Evolutionary conservation across 1,140 invertebrate species (phyloP).

Genomic region (Tetraneura akinire): DNA sequence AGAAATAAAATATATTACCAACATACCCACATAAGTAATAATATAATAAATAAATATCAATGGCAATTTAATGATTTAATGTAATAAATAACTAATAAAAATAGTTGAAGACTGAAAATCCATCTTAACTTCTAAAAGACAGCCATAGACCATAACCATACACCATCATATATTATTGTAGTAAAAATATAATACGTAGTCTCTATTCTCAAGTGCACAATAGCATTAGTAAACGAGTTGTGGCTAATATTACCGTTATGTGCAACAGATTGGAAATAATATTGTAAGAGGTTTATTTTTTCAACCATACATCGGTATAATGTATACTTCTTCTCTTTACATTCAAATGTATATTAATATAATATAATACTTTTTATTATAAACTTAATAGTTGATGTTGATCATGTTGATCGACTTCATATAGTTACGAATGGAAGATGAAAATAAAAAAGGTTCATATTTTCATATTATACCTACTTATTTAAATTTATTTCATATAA

Average conservation of each 20-base stretch:
- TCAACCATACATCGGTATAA: not conserved
- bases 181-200: no score
- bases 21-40: no score
- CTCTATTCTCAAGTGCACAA: not conserved
- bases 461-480: no score
- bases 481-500: no score
- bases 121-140: not conserved
- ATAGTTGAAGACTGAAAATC: conserved; percentile 15
- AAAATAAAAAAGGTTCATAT: no score
- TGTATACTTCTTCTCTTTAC: not conserved
- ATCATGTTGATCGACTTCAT: no score
- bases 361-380: no score
- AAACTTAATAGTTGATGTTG: not conserved
- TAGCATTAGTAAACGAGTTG: conserved; percentile 22
- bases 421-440: no score
- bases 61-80: not conserved
- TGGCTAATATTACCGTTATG: conserved; percentile 43
- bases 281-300: conserved; percentile 37
- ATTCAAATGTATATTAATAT: not conserved
- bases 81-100: not conserved
- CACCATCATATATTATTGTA: not conserved
- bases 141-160: not conserved
- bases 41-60: not conserved
- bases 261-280: conserved; percentile 26
- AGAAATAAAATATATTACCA: no score